Evolutionary conservation across 2,113 vertebrate species (phyloP).

Genomic region (Pleuronectes platessa): DNA sequence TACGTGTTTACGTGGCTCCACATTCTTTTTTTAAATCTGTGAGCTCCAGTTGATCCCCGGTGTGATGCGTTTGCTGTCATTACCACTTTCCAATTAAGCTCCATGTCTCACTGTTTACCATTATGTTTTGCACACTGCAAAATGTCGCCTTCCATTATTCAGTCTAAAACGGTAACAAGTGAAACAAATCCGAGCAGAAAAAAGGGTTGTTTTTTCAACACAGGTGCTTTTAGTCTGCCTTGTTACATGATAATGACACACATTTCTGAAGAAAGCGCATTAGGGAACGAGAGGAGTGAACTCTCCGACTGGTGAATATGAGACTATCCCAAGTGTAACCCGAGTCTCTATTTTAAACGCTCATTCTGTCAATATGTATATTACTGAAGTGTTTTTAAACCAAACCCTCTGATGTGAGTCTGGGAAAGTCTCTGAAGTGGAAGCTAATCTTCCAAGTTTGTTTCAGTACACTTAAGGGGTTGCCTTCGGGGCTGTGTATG

Average conservation of each 20-base stretch:
- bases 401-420: neutral
- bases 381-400: slow-evolving; percentile 21
- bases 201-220: too few species aligned
- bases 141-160: neutral
- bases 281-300: neutral
- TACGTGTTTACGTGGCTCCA: neutral
- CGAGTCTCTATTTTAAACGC: neutral
- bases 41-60: neutral
- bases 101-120: neutral
- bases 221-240: neutral
- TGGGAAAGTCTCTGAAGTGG: slow-evolving; percentile 4
- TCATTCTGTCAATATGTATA: neutral
- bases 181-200: neutral
- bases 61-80: neutral
- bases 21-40: neutral
- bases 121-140: neutral
- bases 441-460: slow-evolving; percentile 9
- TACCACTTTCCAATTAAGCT: neutral
- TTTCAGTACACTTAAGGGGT: slow-evolving; percentile 21
- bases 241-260: neutral
- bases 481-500: neutral
- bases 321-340: neutral
- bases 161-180: neutral
- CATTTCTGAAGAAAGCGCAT: neutral
- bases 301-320: neutral